Base-by-base conservation (phyloP, 1,140 invertebrate species). In the Aphis craccivora region DNA sequence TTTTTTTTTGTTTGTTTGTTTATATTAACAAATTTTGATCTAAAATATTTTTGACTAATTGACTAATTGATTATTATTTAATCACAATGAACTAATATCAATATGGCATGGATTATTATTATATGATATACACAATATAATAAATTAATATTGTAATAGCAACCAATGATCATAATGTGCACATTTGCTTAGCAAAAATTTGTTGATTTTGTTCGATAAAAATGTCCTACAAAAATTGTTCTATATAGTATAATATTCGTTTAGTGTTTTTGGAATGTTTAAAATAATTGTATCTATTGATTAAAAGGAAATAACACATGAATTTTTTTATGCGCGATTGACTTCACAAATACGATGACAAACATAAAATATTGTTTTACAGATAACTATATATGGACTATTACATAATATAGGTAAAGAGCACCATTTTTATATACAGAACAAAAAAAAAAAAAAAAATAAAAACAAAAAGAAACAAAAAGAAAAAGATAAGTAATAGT, bases 221-320 rank as follows among this genome's bases (percentile, higher is more conserved):
- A 81, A 48, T 91, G 5, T 90, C 40, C 37, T 55, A 67, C 22
- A 14, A 37, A 90, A n/a, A 43, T 40, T 40, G 48, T 20, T 43
- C 55, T 91, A 60, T 43, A 43, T 55, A 45, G 40, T 67, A 18
- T 60, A n/a, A 45, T 60, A 45, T 91, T 91, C 30, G 11, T 91
- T 81, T 76, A 89, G 87, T 51, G 86, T 91, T 81, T 91, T 91
- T 91, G 90, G 90, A 91, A 91, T 91, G 90, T 91, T 81, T 11
- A 91, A 76, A 67, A 76, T 51, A 81, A 91, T 81, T 91, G 22
- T 48, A 91, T 45, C 55, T 91, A 91, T 91, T 91, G 40, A 67
- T 90, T 30, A n/a, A 90, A 76, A 91, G 45, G 90, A 48, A 51
- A 81, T 0, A 81, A 90, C 53, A 90, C 45, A 30, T 60, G 11